phyloP scores from a whole-genome alignment of 30 jellyfish, hydroid and myxozoan genomes.

The Chironex yamaguchii region DNA sequence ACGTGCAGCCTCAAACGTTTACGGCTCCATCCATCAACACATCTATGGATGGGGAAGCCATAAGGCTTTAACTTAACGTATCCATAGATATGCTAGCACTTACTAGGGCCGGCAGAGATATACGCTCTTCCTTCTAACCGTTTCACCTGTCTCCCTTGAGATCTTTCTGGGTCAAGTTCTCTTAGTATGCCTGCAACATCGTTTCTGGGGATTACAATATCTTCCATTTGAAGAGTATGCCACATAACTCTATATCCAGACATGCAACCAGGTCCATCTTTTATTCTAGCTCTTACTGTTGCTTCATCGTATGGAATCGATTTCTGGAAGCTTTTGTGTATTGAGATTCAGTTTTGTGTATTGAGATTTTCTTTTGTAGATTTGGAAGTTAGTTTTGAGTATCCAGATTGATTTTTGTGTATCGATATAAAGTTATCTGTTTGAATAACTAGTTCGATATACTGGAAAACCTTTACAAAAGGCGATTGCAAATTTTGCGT shows the following conservation, averaged over 20 bases:
- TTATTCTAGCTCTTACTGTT: slow-evolving; percentile 52
- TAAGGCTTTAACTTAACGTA: slow-evolving; percentile 64
- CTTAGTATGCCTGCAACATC: slow-evolving; percentile 47
- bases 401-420: neutral
- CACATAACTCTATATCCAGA: slow-evolving; percentile 68
- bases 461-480: slow-evolving; percentile 1
- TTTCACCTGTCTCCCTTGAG: slow-evolving; percentile 41
- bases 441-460: neutral
- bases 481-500: no score
- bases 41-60: slow-evolving; percentile 77
- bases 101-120: slow-evolving; percentile 68
- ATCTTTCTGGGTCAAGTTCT: slow-evolving; percentile 75
- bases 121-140: slow-evolving; percentile 31
- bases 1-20: slow-evolving; percentile 68
- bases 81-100: slow-evolving; percentile 73
- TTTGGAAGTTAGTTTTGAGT: slow-evolving; percentile 36
- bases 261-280: slow-evolving; percentile 76
- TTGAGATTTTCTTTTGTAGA: slow-evolving; percentile 30
- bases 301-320: slow-evolving; percentile 44
- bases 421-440: no score
- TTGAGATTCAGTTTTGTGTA: slow-evolving; percentile 43
- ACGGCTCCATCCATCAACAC: slow-evolving; percentile 82
- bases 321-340: slow-evolving; percentile 55
- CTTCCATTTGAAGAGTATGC: slow-evolving; percentile 71
- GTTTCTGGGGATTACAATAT: slow-evolving; percentile 40